A percentile compares a stretch with the other conserved stretches of the same genome.
These are phyloP conservation scores for Orchestes rusci DNA, from an alignment of 2,888 invertebrate species.

Conservation along the genomic window DNA sequence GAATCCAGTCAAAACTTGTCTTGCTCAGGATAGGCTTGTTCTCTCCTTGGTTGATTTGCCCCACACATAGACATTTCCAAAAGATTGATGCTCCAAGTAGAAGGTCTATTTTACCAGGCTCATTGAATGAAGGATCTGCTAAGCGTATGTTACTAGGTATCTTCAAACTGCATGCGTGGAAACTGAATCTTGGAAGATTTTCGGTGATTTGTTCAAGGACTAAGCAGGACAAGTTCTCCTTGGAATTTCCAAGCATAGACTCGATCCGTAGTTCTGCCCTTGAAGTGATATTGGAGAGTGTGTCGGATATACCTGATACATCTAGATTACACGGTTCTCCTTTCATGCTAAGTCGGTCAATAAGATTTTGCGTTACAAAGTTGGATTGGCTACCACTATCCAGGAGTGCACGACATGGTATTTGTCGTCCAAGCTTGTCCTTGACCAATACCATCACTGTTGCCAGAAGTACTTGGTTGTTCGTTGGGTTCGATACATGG, in stretches of 20 bases:
- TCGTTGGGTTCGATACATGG: neutral
- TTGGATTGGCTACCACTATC: neutral
- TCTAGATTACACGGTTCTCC: neutral
- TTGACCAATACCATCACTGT: conserved; percentile 2
- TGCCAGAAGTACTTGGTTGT: neutral
- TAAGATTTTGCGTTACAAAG: conserved; percentile 2
- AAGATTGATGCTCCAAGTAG: conserved; percentile 2
- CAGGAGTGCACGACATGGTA: neutral
- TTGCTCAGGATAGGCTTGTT: neutral
- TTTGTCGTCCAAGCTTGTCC: neutral
- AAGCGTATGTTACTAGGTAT: conserved; percentile 1
- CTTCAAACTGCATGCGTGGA: neutral
- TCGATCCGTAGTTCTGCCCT: neutral
- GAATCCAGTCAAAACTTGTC: neutral
- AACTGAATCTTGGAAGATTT: neutral
- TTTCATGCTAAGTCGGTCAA: neutral
- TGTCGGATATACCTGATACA: neutral
- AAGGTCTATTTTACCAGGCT: neutral
- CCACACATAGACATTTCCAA: conserved; percentile 4
- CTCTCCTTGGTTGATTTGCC: conserved; percentile 1
- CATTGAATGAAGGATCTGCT: conserved; percentile 6
- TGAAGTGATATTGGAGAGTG: neutral
- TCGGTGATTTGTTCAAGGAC: neutral
- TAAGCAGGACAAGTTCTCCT: neutral
- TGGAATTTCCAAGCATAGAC: neutral